Evolutionary conservation across 2,888 invertebrate genomes (phyloP), one percentile per base, ranked within the genome.

Genomic region (Anthophora plumipes): DNA sequence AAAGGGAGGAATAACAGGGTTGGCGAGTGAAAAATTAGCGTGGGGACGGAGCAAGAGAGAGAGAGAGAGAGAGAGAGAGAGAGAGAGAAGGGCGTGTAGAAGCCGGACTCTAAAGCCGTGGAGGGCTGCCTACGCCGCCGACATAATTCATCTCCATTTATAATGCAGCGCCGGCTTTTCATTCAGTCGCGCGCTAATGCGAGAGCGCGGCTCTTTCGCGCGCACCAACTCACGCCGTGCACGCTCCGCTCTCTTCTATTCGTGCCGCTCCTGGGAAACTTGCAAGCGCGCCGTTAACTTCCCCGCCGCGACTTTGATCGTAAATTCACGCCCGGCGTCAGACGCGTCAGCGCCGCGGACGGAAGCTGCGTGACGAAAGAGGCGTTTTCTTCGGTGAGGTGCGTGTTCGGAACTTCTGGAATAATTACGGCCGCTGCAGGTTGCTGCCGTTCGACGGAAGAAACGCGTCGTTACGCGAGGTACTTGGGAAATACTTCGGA

Each of bases 131-230:
- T 17, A 46, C 46, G 52, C 37, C 81, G 77, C 77, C 84, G 89
- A 89, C 89, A 90, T 91, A 90, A 90, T 90, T 91, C 89, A 90
- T 91, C 87, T 86, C 88, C 88, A 90, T 90, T 91, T 90, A 90
- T 91, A 90, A 91, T 89, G 85, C 90, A 89, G 80, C 83, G 64
- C 82, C 70, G 85, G 87, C 90, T 89, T 89, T 90, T 89, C 89
- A 90, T 90, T 89, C 89, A 84, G 85, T 83, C 82, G 80, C 76
- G 76, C 77, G 68, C 50, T 80, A 82, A 64, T 78, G 66, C 80
- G 72, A 48, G 81, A 67, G 77, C 31, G 31, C 57, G 71, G 17
- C 60, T 31, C 17, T 31, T 60, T 43, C 59, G 22, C 59, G 43
- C 52, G 25, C 55, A 9, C 39, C 22, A 4, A 22, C 52, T 20